These are phyloP conservation scores for Phalacrocorax aristotelis DNA, from an alignment of 2,113 vertebrate species.

Conservation along the genomic window DNA sequence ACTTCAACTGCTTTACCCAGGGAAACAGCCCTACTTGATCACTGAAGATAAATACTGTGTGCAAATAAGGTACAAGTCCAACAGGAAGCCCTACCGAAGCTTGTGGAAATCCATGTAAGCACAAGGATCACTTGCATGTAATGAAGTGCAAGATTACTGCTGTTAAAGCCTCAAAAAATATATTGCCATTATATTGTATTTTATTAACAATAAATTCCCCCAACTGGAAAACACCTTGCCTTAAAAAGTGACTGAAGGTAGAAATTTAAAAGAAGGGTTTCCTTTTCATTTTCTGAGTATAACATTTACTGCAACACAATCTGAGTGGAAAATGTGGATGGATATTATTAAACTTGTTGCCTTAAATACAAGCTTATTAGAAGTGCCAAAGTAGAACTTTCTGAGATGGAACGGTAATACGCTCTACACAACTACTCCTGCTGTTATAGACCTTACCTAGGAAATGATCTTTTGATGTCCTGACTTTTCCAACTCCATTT, in stretches of 20 bases:
- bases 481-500: background rate
- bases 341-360: background rate
- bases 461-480: background rate
- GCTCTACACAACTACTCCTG: background rate
- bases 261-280: background rate
- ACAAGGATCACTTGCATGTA: background rate
- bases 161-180: background rate
- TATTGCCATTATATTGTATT: background rate
- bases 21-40: background rate
- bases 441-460: background rate
- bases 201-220: background rate
- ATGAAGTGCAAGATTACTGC: background rate
- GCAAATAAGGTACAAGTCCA: background rate
- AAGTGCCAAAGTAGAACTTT: background rate
- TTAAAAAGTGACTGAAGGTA: background rate
- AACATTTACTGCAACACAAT: background rate
- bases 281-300: background rate
- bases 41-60: background rate
- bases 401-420: background rate
- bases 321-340: background rate
- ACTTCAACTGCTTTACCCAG: background rate
- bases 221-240: background rate
- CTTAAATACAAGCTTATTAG: background rate
- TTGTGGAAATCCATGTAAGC: background rate
- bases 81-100: background rate